Conservation (phyloP, 1,140 invertebrate genomes). For the Leptestheria dahalacensis region DNA sequence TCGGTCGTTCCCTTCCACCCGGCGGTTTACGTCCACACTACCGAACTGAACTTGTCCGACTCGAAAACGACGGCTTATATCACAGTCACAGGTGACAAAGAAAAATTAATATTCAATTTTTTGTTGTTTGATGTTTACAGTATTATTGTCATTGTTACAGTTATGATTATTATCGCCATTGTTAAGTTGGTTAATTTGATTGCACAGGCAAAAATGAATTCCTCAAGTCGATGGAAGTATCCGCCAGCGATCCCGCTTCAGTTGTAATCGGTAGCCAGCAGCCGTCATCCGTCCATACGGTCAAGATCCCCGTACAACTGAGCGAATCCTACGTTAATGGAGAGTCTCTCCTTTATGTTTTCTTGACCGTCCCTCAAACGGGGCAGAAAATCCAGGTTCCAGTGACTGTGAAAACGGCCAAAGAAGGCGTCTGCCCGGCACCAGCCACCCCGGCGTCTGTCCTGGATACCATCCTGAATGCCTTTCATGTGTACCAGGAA, state of each 20-base stretch:
- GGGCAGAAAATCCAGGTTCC: not conserved
- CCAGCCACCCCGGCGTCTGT: not conserved
- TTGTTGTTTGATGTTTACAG: not conserved
- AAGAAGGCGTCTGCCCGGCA: constrained; percentile 1
- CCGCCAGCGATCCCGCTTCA: not conserved
- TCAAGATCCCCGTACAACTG: constrained; percentile 4
- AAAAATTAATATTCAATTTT: not conserved
- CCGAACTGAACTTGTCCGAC: constrained; percentile 13
- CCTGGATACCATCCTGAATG: not conserved
- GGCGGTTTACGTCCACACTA: constrained; percentile 12
- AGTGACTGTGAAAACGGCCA: not conserved
- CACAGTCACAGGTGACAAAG: constrained; percentile 3
- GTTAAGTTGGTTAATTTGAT: not conserved
- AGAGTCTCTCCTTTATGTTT: not conserved
- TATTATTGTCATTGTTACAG: not conserved
- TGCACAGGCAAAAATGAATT: not conserved
- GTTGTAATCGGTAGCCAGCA: not conserved
- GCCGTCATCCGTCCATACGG: not conserved
- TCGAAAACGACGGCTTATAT: not conserved
- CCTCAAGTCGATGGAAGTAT: not conserved
- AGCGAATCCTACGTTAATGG: not conserved
- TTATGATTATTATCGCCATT: not conserved
- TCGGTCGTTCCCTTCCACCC: constrained; percentile 12
- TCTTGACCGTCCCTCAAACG: not conserved
- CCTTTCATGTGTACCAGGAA: constrained; percentile 8